phyloP scores from a whole-genome alignment of 2,888 invertebrate genomes.

The Callyntrura sp. region DNA sequence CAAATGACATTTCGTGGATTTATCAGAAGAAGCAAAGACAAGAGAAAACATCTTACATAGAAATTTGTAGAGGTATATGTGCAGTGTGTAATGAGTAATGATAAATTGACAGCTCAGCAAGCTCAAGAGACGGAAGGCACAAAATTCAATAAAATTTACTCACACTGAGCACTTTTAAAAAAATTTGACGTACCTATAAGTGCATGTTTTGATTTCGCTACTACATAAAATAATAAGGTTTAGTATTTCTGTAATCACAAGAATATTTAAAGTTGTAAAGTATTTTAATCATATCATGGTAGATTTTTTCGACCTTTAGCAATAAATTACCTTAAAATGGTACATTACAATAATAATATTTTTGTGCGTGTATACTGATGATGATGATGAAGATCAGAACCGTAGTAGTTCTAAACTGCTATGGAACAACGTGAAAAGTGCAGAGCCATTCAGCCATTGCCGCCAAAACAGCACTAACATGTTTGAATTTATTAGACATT shows the following conservation, averaged over 20 bases:
- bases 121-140: too few species aligned
- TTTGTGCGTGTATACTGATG: not conserved
- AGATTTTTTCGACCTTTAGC: conserved; percentile 16
- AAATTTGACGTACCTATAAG: too few species aligned
- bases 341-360: conserved; percentile 15
- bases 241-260: not conserved
- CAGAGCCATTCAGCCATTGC: conserved; percentile 38
- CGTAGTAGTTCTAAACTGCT: conserved; percentile 15
- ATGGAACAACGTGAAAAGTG: conserved; percentile 14
- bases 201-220: too few species aligned
- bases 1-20: too few species aligned
- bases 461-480: not conserved
- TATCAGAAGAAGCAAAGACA: too few species aligned
- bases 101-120: too few species aligned
- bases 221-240: not conserved
- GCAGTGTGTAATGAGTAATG: too few species aligned
- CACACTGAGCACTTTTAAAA: too few species aligned
- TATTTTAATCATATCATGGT: not conserved
- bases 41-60: too few species aligned
- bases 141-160: too few species aligned
- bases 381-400: conserved; percentile 14
- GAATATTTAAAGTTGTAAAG: not conserved
- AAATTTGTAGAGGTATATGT: too few species aligned
- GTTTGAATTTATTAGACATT: conserved; percentile 68
- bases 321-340: conserved; percentile 28